A percentile compares a stretch with the other conserved stretches of the same genome.
Evolutionary conservation across 1,140 invertebrate species (phyloP).

Genomic region (Nasonia giraulti): DNA sequence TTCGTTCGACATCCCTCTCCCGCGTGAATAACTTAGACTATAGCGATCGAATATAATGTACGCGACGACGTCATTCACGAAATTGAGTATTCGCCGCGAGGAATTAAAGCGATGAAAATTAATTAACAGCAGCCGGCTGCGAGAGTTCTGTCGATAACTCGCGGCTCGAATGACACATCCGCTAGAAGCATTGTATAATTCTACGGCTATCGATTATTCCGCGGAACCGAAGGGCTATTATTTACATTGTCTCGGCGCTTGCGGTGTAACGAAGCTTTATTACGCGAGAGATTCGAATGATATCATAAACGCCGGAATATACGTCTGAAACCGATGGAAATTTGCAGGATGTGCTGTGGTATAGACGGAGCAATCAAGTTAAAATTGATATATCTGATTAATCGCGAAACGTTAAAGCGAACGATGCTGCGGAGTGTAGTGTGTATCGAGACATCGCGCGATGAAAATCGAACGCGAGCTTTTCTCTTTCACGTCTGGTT

Average conservation of each 20-base stretch:
- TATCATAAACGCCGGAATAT: too few relatives aligned
- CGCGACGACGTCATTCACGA: background rate
- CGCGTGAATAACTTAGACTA: background rate
- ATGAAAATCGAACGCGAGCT: too few relatives aligned
- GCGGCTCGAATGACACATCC: constrained; percentile 16
- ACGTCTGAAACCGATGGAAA: background rate
- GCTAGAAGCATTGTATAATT: background rate
- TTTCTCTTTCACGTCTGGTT: background rate
- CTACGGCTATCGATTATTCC: background rate
- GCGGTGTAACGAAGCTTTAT: background rate
- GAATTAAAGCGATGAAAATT: constrained; percentile 30
- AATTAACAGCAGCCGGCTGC: background rate
- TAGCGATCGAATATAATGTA: background rate
- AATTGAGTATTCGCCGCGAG: background rate
- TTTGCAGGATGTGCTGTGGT: background rate
- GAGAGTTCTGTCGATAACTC: constrained; percentile 32
- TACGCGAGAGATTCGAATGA: background rate
- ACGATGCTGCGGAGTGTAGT: too few relatives aligned
- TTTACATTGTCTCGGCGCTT: background rate
- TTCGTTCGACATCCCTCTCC: too few relatives aligned
- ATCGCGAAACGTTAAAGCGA: background rate
- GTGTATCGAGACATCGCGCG: background rate
- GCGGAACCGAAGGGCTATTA: background rate
- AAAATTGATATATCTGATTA: constrained; percentile 28
- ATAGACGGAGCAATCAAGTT: constrained; percentile 14